Percentiles rank a stretch among this genome's conserved stretches.
These are phyloP conservation scores for Tetrao urogallus DNA, from an alignment of 2,113 vertebrate species.

Conservation along the genomic window DNA sequence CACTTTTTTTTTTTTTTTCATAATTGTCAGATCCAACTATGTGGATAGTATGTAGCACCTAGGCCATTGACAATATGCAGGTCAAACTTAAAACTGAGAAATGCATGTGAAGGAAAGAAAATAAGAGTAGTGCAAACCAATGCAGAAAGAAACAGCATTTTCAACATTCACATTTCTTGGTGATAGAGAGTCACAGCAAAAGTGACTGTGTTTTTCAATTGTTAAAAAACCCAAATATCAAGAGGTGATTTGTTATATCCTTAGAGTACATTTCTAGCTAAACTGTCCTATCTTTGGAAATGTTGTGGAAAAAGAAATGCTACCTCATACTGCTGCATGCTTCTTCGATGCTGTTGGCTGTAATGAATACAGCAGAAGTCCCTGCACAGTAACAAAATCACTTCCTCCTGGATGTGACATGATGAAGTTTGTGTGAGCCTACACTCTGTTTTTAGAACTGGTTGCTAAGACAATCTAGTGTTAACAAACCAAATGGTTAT, in stretches of 20 bases:
- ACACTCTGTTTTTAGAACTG: conserved; percentile 40
- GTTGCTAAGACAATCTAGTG: conserved; percentile 26
- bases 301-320: not conserved
- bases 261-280: not conserved
- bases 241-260: not conserved
- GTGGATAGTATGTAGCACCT: no score
- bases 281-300: not conserved
- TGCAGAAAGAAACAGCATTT: not conserved
- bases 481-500: not conserved
- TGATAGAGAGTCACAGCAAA: not conserved
- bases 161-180: not conserved
- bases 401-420: conserved; percentile 50
- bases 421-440: not conserved
- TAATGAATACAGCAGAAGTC: conserved; percentile 60
- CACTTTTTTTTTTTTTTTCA: not conserved
- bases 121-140: not conserved
- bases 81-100: not conserved
- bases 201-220: not conserved
- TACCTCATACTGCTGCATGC: not conserved
- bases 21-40: not conserved
- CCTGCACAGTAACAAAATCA: conserved; percentile 51
- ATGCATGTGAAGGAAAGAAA: not conserved
- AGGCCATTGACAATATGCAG: not conserved
- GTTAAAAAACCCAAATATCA: not conserved
- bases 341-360: not conserved